phyloP scores from a whole-genome alignment of 2,113 vertebrate species.

The Arenaria interpres region DNA sequence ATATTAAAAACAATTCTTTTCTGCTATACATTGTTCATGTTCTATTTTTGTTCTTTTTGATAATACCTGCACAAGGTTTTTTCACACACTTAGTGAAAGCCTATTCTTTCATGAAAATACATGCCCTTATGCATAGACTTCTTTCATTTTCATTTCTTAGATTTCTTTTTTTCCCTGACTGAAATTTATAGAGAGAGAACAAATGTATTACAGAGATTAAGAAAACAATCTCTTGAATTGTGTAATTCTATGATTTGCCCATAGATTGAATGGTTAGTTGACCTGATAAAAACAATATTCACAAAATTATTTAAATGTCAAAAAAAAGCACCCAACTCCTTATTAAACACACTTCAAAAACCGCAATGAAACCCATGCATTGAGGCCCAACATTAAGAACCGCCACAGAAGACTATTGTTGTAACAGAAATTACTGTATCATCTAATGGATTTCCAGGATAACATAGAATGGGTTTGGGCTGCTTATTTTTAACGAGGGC shows the following conservation, averaged over 20 bases:
- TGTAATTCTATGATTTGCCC: neutral
- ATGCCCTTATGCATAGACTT: neutral
- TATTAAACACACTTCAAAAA: neutral
- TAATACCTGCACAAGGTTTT: neutral
- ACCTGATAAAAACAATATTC: neutral
- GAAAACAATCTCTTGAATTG: neutral
- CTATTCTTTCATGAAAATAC: neutral
- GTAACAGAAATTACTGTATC: neutral
- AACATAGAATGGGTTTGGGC: neutral
- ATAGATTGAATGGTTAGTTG: neutral
- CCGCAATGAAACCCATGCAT: neutral
- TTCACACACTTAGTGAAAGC: neutral
- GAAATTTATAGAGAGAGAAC: neutral
- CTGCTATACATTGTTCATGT: neutral
- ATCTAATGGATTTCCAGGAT: neutral
- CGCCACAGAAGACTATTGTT: neutral
- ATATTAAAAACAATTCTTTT: neutral
- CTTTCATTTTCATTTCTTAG: neutral
- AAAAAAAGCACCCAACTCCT: neutral
- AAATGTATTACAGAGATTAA: neutral
- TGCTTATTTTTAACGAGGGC: conserved; percentile 7
- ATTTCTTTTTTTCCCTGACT: neutral
- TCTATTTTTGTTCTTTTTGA: neutral
- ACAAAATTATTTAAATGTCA: neutral
- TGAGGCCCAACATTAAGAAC: neutral